Evolutionary conservation across 2,888 invertebrate genomes (phyloP).

Genomic region (Fragum sueziense): DNA sequence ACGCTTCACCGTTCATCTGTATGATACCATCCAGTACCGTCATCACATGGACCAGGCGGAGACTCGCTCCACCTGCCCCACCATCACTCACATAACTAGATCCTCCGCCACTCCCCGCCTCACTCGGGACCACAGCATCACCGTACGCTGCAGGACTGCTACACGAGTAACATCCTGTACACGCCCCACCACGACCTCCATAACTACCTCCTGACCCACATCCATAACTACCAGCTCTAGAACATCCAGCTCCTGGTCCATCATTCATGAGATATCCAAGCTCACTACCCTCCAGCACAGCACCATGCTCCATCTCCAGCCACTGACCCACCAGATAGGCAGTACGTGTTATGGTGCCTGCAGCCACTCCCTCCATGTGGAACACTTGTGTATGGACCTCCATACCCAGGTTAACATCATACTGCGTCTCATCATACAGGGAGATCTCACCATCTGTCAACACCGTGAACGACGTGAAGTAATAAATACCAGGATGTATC

Average conservation of each 20-base stretch:
- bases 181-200: conserved; percentile 67
- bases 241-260: conserved; percentile 63
- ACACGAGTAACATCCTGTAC: conserved; percentile 15
- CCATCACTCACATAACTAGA: conserved; percentile 50
- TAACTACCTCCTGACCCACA: conserved; percentile 68
- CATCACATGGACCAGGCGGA: conserved; percentile 52
- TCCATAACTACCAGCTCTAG: conserved; percentile 15
- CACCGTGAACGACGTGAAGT: conserved; percentile 62
- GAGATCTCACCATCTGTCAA: conserved; percentile 54
- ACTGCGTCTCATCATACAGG: conserved; percentile 44
- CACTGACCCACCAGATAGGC: conserved; percentile 49
- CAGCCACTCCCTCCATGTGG: conserved; percentile 57
- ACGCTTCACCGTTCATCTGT: conserved; percentile 56
- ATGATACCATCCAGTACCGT: conserved; percentile 65
- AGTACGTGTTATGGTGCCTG: conserved; percentile 45
- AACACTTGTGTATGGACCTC: conserved; percentile 49
- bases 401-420: conserved; percentile 44
- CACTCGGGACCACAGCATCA: conserved; percentile 47
- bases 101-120: conserved; percentile 72
- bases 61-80: conserved; percentile 64
- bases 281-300: conserved; percentile 56
- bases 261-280: conserved; percentile 48
- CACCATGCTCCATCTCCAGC: conserved; percentile 62
- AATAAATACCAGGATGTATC: conserved; percentile 47
- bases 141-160: background rate